Conservation (phyloP, 2,888 invertebrate genomes). For the Volucella zonaria region DNA sequence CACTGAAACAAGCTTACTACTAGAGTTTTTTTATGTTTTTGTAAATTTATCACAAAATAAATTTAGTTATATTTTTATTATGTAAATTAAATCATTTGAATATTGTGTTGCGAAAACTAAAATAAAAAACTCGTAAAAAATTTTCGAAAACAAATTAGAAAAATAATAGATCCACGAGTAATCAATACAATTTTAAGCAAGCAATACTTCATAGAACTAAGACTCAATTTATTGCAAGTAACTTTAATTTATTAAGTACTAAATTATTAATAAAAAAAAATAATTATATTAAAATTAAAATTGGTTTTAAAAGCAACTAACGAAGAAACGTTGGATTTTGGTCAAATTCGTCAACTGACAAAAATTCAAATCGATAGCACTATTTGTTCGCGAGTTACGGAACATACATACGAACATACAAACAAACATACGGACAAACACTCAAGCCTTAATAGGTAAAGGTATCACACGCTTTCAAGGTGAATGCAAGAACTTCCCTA, state of each 20-base stretch:
- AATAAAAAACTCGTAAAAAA: not conserved
- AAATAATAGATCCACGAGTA: constrained; percentile 28
- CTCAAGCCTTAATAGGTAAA: no score
- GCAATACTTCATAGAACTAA: constrained; percentile 62
- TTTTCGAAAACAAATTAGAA: constrained; percentile 32
- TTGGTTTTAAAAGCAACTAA: constrained; percentile 10
- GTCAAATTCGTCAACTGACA: no score
- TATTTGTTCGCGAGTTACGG: no score
- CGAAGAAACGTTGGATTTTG: no score
- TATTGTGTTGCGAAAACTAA: constrained; percentile 44
- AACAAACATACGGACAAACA: no score
- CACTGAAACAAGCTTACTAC: constrained; percentile 81
- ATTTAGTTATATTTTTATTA: not conserved
- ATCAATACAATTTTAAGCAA: constrained; percentile 57
- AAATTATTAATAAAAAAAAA: constrained; percentile 51
- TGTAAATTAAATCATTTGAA: constrained; percentile 14
- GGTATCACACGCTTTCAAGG: no score
- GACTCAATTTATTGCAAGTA: constrained; percentile 44
- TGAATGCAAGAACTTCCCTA: no score
- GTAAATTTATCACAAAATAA: constrained; percentile 31
- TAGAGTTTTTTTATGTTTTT: constrained; percentile 33
- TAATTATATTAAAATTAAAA: constrained; percentile 7
- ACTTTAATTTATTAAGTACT: constrained; percentile 41
- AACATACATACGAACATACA: no score
- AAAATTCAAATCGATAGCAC: no score